Evolutionary conservation across 2,888 invertebrate species (phyloP), one percentile per base, ranked within the genome.

Genomic region (Harmothoe impar): DNA sequence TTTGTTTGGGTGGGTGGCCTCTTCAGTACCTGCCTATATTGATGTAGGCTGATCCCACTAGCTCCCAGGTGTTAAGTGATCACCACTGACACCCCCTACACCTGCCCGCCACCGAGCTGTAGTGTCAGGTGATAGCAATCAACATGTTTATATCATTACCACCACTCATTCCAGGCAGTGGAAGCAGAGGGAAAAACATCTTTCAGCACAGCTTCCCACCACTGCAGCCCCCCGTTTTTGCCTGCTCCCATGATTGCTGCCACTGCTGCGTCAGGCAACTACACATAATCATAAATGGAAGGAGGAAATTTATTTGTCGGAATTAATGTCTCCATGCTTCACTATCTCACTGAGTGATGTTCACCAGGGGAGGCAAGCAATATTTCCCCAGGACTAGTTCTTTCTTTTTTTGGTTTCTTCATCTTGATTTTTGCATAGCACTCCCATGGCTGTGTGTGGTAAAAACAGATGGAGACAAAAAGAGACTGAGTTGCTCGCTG

Each of bases 61-160:
- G 62, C 15, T 62, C 62, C 62, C 62, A 62, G 20, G 62, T 62
- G 62, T 62, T 62, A 62, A 62, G 62, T 62, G 62, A 62, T n/a
- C 62, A 62, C 15, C n/a, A 43, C 62, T 62, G 62, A n/a, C 23
- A 20, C 62, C n/a, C 62, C 62, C 20, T n/a, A 5, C 62, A 62
- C 62, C 62, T 62, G 62, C 62, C 43, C n/a, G n/a, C n/a, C 3
- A 43, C 43, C 3, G 43, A 43, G 43, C 43, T 43, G 43, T 43
- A 43, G 43, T 43, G 62, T n/a, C 62, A 20, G 20, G 23, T 62
- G 62, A 62, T 72, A 29, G 72, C 72, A 72, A 72, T 72, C 29
- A 72, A 72, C 72, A 72, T 29, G 72, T 72, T 29, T 29, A 72
- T 72, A 72, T 29, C 29, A 31, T 29, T 72, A 72, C 31, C 72